A percentile compares a stretch with the other conserved stretches of the same genome.
Evolutionary conservation across 2,888 invertebrate genomes (phyloP).

Genomic region (Lasius fuliginosus): DNA sequence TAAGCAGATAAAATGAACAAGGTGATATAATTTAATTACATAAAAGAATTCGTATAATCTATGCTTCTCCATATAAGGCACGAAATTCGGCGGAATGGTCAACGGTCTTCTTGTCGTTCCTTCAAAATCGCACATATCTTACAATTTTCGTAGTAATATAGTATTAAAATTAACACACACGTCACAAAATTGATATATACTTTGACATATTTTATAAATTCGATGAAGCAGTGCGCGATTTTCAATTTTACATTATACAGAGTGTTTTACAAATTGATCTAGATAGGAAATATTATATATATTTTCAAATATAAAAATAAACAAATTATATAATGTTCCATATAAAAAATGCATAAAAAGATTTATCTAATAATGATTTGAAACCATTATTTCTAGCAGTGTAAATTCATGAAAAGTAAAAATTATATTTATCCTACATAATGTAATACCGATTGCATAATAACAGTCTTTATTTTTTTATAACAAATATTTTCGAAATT

Average conservation of each 20-base stretch:
- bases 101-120: slow-evolving; percentile 67
- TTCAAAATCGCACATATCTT: slow-evolving; percentile 53
- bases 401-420: not conserved
- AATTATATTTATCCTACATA: not conserved
- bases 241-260: slow-evolving; percentile 10
- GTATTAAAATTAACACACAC: not conserved
- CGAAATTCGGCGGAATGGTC: slow-evolving; percentile 86
- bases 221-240: not conserved
- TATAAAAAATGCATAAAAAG: not conserved
- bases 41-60: slow-evolving; percentile 90
- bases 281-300: not conserved
- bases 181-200: not conserved
- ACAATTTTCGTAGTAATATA: not conserved
- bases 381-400: not conserved
- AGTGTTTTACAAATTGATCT: not conserved
- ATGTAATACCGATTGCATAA: not conserved
- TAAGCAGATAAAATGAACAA: not conserved
- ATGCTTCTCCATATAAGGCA: slow-evolving; percentile 90
- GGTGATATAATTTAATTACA: slow-evolving; percentile 82
- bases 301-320: not conserved
- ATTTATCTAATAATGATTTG: not conserved
- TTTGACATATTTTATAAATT: slow-evolving; percentile 24
- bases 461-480: not conserved
- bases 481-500: not conserved
- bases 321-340: not conserved